Percentiles rank a stretch among this genome's conserved stretches.
These are phyloP conservation scores for Liparis tanakae DNA, from an alignment of 2,797 vertebrate species.

Conservation along the genomic window DNA sequence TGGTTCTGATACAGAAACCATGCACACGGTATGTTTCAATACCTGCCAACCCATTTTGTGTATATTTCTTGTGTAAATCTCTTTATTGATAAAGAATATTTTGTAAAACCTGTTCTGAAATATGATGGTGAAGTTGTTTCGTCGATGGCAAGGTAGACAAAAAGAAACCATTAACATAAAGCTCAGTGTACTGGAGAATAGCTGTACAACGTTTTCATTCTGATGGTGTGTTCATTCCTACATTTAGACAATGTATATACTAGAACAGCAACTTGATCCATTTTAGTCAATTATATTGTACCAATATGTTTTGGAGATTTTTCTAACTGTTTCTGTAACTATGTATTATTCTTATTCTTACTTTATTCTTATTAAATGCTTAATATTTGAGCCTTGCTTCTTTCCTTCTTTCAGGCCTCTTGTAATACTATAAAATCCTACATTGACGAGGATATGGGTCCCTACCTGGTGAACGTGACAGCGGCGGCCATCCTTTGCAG, in stretches of 20 bases:
- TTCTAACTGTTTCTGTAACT: background rate
- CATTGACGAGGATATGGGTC: constrained; percentile 85
- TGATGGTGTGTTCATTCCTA: background rate
- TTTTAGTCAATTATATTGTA: background rate
- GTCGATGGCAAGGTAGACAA: background rate
- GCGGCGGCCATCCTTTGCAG: constrained; percentile 87
- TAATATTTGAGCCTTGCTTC: background rate
- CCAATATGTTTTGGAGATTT: background rate
- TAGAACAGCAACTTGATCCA: background rate
- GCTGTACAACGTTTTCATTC: background rate
- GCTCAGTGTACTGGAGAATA: background rate
- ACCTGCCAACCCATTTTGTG: background rate
- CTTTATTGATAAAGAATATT: background rate
- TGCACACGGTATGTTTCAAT: background rate
- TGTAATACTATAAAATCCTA: constrained; percentile 87
- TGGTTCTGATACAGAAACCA: background rate
- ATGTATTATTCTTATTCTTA: too few species aligned
- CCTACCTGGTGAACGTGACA: constrained; percentile 91
- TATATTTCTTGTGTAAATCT: background rate
- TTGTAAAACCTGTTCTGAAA: background rate
- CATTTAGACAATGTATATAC: background rate
- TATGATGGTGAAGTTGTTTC: background rate
- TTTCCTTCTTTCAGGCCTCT: constrained; percentile 75
- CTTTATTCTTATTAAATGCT: background rate
- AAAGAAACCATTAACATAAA: background rate